Base-by-base conservation (phyloP, 1,140 invertebrate species). In the Ceratina calcarata region DNA sequence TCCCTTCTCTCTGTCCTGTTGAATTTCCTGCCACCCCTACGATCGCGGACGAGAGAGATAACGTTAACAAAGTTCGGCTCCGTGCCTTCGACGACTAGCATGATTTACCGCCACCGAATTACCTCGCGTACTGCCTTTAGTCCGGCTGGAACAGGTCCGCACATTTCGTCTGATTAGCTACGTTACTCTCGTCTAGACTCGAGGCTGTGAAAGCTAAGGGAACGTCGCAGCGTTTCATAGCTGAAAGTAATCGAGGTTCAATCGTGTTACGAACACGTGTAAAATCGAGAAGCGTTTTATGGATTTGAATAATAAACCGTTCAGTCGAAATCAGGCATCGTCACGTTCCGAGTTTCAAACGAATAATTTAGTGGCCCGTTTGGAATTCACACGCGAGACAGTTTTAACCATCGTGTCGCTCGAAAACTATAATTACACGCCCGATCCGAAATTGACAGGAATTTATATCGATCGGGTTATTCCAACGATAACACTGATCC, bases 41-140 rank as follows among this genome's bases (percentile, higher is more conserved):
- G n/a, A 80, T 27, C 27, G 18, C 24, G 18, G 55, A 51, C 49
- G 57, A 20, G 18, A 53, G 13, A 55, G 69, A 77, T 81, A 78
- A 78, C n/a, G 55, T 67, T 81, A 78, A 81, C 37, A 61, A 45
- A n/a, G 57, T 20, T 18, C 10, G 57, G 1, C 16, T 65, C 20
- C 22, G 20, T 18, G 57, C 20, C 58, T 62, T 66, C 60, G 61
- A 32, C 27, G 55, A 69, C 3, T 3, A 22, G 22, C 13, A 61
- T 13, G n/a, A n/a, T 22, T 53, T 60, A 20, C 12, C 24, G 10
- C 10, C 57, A 18, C 10, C 37, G 53, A 71, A 78, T 53, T 53
- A 49, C n/a, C 4, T 8, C 22, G n/a, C n/a, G n/a, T 60, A 18
- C 22, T 68, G 53, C 2, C 20, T 68, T 58, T 76, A 68, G 60